Percentiles rank a stretch among this genome's conserved stretches.
Evolutionary conservation across 2,888 invertebrate species (phyloP).

Genomic region (Protophormia terraenovae): DNA sequence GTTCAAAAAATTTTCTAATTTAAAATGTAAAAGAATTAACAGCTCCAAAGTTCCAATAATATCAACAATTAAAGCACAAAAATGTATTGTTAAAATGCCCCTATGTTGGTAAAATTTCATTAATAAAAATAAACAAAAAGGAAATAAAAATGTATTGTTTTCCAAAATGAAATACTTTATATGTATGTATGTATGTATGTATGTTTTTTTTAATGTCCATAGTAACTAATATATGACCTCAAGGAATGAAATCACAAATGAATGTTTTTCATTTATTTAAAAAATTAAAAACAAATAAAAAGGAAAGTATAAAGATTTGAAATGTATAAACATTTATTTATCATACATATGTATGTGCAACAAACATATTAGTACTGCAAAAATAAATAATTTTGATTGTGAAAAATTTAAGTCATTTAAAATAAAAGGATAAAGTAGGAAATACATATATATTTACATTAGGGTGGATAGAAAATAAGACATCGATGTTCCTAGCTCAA

Average conservation of each 20-base stretch:
- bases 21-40: no score
- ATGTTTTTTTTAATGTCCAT: background rate
- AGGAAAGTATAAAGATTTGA: background rate
- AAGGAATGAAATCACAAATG: background rate
- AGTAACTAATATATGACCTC: conserved; percentile 23
- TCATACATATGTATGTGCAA: background rate
- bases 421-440: no score
- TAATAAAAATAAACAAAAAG: background rate
- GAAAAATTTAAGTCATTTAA: no score
- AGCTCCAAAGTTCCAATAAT: no score
- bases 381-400: no score
- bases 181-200: no score
- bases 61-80: background rate
- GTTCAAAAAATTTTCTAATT: no score
- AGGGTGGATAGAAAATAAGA: no score
- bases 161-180: background rate
- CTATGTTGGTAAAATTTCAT: background rate
- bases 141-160: background rate
- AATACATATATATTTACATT: no score
- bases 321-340: background rate
- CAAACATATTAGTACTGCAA: background rate
- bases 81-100: background rate
- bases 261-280: background rate
- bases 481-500: no score
- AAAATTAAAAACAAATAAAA: conserved; percentile 2